Conservation (phyloP, 2,113 vertebrate species). For the Castor canadensis region DNA sequence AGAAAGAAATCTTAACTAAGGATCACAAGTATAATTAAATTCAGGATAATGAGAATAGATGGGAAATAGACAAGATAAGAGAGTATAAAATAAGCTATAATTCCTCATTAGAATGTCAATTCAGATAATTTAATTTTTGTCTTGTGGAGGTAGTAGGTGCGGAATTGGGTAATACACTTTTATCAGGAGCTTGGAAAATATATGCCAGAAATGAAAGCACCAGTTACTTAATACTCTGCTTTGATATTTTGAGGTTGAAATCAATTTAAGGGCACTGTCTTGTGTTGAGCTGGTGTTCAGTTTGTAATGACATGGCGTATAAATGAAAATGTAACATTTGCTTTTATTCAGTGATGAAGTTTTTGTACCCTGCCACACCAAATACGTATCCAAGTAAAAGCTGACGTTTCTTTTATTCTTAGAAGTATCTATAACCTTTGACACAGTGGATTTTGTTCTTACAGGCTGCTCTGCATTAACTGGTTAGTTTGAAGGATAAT, state of each 20-base stretch:
- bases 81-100: not conserved
- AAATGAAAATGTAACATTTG: not conserved
- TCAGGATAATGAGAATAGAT: not conserved
- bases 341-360: not conserved
- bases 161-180: not conserved
- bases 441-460: not conserved
- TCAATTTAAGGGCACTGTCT: not conserved
- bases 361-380: not conserved
- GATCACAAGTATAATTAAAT: not conserved
- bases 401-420: not conserved
- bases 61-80: not conserved
- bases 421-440: not conserved
- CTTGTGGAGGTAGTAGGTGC: not conserved
- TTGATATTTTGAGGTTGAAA: not conserved
- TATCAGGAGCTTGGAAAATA: not conserved
- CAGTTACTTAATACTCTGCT: not conserved
- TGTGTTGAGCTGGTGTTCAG: not conserved
- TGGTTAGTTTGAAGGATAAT: not conserved
- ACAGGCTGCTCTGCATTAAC: not conserved
- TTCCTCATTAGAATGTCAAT: not conserved
- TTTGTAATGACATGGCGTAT: not conserved
- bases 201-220: not conserved
- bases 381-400: not conserved
- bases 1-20: conserved; percentile 10
- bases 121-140: not conserved